Base-by-base conservation (phyloP, 2,888 invertebrate genomes). In the Tenodera sinensis region DNA sequence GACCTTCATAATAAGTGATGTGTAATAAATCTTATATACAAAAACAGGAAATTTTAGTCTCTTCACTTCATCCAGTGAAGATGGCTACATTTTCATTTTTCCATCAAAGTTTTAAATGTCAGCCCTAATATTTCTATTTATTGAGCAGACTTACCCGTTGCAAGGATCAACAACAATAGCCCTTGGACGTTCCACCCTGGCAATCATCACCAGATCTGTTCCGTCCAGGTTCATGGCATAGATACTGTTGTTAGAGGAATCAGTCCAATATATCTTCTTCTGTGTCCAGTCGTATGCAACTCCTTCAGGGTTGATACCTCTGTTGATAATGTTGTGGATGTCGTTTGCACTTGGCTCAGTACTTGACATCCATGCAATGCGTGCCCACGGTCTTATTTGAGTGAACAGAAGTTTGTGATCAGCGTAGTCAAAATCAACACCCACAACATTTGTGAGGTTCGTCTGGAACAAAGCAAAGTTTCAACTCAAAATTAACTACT, bases 281-380 rank as follows among this genome's bases (percentile, higher is more conserved):
- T 98, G 98, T 0, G 99, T 98, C 99, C 99, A 99, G 92, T 99
- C 99, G 92, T 98, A 98, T 0, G 98, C 98, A 90, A 98, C 97
- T 7, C 98, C 98, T 93, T 98, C 98, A 0, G 98, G 98, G 93
- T 98, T 98, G 89, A 98, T 97, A 30, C 97, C 97, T 92, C 96
- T 96, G 91, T 93, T 96, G 71, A 97, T 95, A 2, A 98, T 95
- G 89, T 95, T 96, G 47, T 91, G 90, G 25, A 92, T 91, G 87
- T 95, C 95, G 7, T 94, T 93, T 3, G 94, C 93, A 1, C 95
- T 95, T 0, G 97, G 97, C 90, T 95, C 95, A 88, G 95, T 95
- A 0, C 97, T 95, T 1, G 96, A 95, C 93, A 98, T 95, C 95
- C 96, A 97, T 0, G 96, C 97, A 90, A 98, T 98, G 92, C 96